Conservation (phyloP, 2,888 invertebrate species). For the Saturnia pavonia region DNA sequence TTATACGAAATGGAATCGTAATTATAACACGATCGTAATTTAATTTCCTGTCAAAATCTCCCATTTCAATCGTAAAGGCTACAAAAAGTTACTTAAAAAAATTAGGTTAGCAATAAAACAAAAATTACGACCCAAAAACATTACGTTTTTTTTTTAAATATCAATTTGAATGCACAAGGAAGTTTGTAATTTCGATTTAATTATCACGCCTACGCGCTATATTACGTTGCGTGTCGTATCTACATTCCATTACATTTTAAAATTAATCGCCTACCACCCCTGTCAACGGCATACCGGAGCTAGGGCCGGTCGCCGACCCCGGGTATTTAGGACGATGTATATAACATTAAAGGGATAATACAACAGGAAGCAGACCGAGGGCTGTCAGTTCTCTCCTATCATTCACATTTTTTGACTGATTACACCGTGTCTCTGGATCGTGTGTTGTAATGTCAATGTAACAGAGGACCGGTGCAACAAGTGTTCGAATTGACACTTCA, state of each 20-base stretch:
- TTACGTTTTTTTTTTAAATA: background rate
- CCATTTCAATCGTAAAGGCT: background rate
- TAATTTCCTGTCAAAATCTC: background rate
- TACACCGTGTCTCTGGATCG: slow-evolving; percentile 38
- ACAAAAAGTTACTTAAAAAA: background rate
- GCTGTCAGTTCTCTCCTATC: slow-evolving; percentile 33
- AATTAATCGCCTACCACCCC: slow-evolving; percentile 73
- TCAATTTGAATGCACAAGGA: slow-evolving; percentile 16
- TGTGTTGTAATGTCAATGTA: slow-evolving; percentile 40
- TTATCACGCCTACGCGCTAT: slow-evolving; percentile 33
- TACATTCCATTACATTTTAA: slow-evolving; percentile 71
- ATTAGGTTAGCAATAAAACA: background rate
- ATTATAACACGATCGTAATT: background rate
- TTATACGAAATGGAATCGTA: background rate
- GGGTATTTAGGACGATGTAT: slow-evolving; percentile 72
- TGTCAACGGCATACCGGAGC: slow-evolving; percentile 57
- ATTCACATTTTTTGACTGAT: slow-evolving; percentile 45
- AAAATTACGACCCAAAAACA: slow-evolving; percentile 7
- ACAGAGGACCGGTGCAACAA: slow-evolving; percentile 34
- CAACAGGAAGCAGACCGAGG: slow-evolving; percentile 63
- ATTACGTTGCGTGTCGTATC: slow-evolving; percentile 57
- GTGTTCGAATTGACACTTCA: slow-evolving; percentile 30
- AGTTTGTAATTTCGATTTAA: slow-evolving; percentile 29
- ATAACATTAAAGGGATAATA: slow-evolving; percentile 58
- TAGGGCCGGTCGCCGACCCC: slow-evolving; percentile 67